Evolutionary conservation across 2,797 vertebrate species (phyloP), one percentile per base, ranked within the genome.

Genomic region (Mus caroli): DNA sequence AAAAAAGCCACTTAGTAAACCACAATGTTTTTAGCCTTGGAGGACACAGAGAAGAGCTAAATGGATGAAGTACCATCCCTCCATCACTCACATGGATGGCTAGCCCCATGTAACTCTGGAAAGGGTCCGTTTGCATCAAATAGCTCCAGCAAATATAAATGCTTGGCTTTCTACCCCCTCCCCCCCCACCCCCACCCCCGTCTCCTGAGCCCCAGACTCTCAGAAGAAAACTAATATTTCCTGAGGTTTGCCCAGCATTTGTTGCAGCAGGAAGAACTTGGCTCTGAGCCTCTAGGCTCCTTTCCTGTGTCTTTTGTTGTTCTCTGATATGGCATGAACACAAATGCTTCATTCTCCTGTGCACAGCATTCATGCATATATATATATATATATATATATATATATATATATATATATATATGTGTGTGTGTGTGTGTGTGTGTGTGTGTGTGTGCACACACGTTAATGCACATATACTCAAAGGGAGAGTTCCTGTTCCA

Each of bases 11-110:
- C 4, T 52, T 1, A 84, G 78, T 76, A 94, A 93, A 95, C 90
- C 78, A 58, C 94, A 94, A 85, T 73, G 83, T 52, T 62, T 87
- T 50, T 34, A 84, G 58, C 90, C 78, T 84, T 90, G 64, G 90
- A 95, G 71, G 82, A 94, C 46, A 46, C 11, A 60, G 84, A 50
- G 67, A 40, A 71, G 91, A 79, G 80, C 34, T 77, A 62, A 82
- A 91, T 37, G n/a, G 62, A 90, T 31, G 73, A 92, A 93, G 90
- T 22, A 4, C 28, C 5, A 62, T 15, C 31, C 71, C 52, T 22
- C 24, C 26, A 75, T 88, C 31, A 19, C 20, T 84, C 56, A 56
- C 20, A 31, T 1, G 58, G 86, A 60, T 26, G 86, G 62, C 5
- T 22, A 7, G 43, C 58, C 60, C 75, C 86, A 13, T 2, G 12